Percentiles rank a stretch among this genome's conserved stretches.
Evolutionary conservation across 2,113 vertebrate species (phyloP).

Genomic region (Paramisgurnus dabryanus): DNA sequence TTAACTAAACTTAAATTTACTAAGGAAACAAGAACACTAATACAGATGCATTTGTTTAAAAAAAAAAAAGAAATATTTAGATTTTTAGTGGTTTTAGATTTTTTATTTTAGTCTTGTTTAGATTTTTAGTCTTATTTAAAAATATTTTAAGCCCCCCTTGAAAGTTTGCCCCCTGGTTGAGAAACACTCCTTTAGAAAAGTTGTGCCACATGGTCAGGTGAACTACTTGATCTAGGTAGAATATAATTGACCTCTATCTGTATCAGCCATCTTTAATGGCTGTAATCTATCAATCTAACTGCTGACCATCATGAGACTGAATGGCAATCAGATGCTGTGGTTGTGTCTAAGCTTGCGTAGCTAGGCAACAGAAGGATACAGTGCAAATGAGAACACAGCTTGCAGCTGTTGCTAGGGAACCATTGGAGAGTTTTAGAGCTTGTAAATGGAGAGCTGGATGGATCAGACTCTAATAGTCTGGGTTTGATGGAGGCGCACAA

Average conservation of each 20-base stretch:
- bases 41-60: too few relatives aligned
- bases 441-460: constrained; percentile 70
- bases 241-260: not conserved
- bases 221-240: not conserved
- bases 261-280: not conserved
- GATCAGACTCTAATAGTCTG: constrained; percentile 77
- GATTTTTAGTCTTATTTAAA: too few relatives aligned
- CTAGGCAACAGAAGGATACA: constrained; percentile 79
- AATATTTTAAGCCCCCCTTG: too few relatives aligned
- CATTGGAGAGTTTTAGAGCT: constrained; percentile 75
- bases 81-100: too few relatives aligned
- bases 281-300: not conserved
- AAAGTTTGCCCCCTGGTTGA: too few relatives aligned
- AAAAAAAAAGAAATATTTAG: too few relatives aligned
- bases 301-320: constrained; percentile 26
- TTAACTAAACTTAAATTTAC: too few relatives aligned
- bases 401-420: constrained; percentile 82
- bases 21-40: too few relatives aligned
- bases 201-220: too few relatives aligned
- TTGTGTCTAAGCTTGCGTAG: constrained; percentile 74
- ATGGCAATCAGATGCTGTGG: constrained; percentile 65
- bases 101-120: too few relatives aligned
- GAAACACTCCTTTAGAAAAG: too few relatives aligned
- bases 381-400: constrained; percentile 68
- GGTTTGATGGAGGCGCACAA: constrained; percentile 75